Conservation (phyloP, 1,140 invertebrate genomes). For the Lordiphosa collinella region DNA sequence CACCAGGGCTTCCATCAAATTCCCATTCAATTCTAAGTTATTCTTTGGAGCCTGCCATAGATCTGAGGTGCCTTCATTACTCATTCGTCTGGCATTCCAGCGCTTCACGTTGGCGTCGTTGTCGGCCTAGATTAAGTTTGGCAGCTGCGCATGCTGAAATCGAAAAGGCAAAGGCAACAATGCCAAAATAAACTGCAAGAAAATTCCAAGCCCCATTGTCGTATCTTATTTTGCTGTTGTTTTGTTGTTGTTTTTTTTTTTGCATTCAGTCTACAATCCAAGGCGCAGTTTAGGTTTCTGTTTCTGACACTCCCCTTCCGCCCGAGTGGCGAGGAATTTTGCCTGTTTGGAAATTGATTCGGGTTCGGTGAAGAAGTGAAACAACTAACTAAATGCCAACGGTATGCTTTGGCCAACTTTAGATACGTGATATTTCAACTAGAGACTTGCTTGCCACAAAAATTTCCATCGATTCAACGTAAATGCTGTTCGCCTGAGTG, state of each 20-base stretch:
- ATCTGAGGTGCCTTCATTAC: constrained; percentile 8
- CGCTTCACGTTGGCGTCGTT: constrained; percentile 43
- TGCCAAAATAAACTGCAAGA: constrained; percentile 22
- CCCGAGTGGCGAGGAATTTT: constrained; percentile 29
- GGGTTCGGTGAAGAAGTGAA: constrained; percentile 24
- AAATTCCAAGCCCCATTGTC: constrained; percentile 37
- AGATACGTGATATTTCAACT: constrained; percentile 28
- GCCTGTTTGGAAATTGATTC: constrained; percentile 29
- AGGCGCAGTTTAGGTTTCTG: constrained; percentile 34
- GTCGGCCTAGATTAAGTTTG: constrained; percentile 29
- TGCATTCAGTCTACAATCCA: constrained; percentile 2
- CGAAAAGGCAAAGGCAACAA: constrained; percentile 41
- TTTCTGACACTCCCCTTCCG: constrained; percentile 54
- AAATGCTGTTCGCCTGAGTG: constrained; percentile 5
- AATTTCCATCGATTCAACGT: constrained; percentile 28
- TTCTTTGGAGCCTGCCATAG: constrained; percentile 13
- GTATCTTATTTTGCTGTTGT: constrained; percentile 10
- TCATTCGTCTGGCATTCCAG: constrained; percentile 50
- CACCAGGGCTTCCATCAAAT: too few relatives aligned
- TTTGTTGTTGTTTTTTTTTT: background rate
- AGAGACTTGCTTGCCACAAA: constrained; percentile 11
- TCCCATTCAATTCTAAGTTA: constrained; percentile 20
- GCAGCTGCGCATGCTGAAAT: constrained; percentile 32
- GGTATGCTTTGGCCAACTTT: constrained; percentile 40
- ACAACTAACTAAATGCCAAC: constrained; percentile 50